Evolutionary conservation across 2,113 vertebrate genomes (phyloP), one percentile per base, ranked within the genome.

Genomic region (Gasterosteus nipponicus): DNA sequence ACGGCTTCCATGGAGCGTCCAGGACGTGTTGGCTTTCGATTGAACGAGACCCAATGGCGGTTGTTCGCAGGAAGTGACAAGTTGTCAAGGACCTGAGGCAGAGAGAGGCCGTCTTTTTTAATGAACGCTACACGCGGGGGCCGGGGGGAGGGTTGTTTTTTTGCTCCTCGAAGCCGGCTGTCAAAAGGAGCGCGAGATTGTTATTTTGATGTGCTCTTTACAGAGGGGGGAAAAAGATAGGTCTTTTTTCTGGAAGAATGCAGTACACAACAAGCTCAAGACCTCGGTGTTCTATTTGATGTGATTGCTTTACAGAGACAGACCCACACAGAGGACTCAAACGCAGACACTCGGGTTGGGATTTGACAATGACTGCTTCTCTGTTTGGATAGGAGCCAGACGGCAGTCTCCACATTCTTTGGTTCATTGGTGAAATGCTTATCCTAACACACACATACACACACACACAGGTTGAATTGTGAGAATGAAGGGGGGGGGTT

Each of bases 1-100:
- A 69, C 92, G 78, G 63, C 91, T 96, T 63, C 87, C 91, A 2
- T 94, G 93, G 93, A 91, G 91, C 72, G 12, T 84, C 16, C 78
- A 82, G 63, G 85, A 92, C 53, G 10, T 82, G 44, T 16, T 78
- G 73, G 77, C 64, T 0, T 81, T 85, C 38, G 72, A 86, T 1
- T 82, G 44, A 60, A 44, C 0, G 18, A 67, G 46, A 46, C 4
- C 14, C 22, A 38, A 46, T 14, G n/a, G 61, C 29, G 12, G 15
- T n/a, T 1, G n/a, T 16, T 16, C 64, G 73, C 81, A 74, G 77
- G 64, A 76, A 63, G 9, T 14, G 58, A 62, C 47, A 16, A 18
- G 39, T 38, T 49, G 31, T 15, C 0, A 9, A 2, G 38, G 65
- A 56, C 38, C 26, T 22, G 39, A 29, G 39, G 9, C n/a, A 18